Evolutionary conservation across 2,797 vertebrate species (phyloP).

Genomic region (Todus mexicanus): DNA sequence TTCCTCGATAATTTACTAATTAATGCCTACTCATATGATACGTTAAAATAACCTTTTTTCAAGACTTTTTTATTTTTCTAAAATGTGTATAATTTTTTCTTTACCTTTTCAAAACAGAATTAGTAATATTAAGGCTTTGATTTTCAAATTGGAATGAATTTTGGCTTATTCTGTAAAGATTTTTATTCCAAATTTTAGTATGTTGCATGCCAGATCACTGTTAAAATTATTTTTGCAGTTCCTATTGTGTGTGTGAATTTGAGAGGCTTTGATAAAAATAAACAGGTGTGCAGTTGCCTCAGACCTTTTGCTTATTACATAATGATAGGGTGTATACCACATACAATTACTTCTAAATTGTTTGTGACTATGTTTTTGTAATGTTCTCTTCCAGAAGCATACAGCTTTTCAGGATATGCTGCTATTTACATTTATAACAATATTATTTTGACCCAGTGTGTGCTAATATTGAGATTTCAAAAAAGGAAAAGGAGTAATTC

Average conservation of each 20-base stretch:
- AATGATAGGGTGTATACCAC: not conserved
- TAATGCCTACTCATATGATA: not conserved
- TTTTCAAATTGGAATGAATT: not conserved
- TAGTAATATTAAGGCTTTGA: not conserved
- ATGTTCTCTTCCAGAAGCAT: not conserved
- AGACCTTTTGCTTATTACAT: slow-evolving; percentile 3
- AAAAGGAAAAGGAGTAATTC: not conserved
- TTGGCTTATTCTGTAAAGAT: not conserved
- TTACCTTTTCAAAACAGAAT: not conserved
- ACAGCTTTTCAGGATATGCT: not conserved
- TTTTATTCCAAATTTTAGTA: not conserved
- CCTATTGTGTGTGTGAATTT: not conserved
- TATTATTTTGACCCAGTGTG: not conserved
- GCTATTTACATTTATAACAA: not conserved
- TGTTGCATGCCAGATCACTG: not conserved
- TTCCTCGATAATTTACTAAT: slow-evolving; percentile 36
- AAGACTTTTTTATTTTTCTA: not conserved
- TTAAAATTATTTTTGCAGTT: slow-evolving; percentile 1
- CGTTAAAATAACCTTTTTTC: slow-evolving; percentile 4
- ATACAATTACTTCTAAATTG: not conserved
- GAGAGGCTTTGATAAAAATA: not conserved
- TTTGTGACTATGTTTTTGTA: not conserved
- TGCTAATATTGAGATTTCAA: not conserved
- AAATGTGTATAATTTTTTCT: not conserved
- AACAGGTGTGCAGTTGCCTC: not conserved